These are phyloP conservation scores for Orbicella faveolata DNA, from an alignment of 64 coral and sea anemone species.

Conservation along the genomic window DNA sequence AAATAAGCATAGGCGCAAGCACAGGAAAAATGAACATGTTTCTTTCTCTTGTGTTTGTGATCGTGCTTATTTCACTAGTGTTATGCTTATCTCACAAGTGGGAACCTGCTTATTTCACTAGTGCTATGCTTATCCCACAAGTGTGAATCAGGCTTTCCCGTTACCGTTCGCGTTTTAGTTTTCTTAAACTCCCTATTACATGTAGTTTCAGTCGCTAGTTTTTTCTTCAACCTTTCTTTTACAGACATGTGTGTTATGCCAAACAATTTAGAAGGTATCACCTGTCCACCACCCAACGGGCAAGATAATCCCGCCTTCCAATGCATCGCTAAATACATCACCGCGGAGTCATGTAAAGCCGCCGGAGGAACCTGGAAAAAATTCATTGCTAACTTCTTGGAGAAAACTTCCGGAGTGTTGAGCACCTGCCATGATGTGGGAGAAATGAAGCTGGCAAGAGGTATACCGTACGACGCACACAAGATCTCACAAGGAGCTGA, in stretches of 20 bases:
- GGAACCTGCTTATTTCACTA: no score
- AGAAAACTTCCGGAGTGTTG: slow-evolving; percentile 10
- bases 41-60: no score
- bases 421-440: neutral
- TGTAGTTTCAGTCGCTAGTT: neutral
- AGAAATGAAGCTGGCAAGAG: slow-evolving; percentile 5
- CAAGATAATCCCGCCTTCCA: neutral
- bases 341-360: no score
- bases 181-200: neutral
- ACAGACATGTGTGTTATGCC: slow-evolving; percentile 14
- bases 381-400: slow-evolving; percentile 6
- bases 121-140: no score
- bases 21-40: no score
- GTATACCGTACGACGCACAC: neutral
- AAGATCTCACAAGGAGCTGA: slow-evolving; percentile 15
- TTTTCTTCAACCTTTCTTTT: neutral
- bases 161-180: no score
- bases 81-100: no score
- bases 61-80: no score
- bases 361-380: slow-evolving; percentile 1
- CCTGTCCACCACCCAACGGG: neutral
- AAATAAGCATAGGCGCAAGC: no score
- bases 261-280: neutral
- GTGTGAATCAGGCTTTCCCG: no score
- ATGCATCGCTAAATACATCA: neutral